Evolutionary conservation across 2,888 invertebrate genomes (phyloP), one percentile per base, ranked within the genome.

Genomic region (Dicyrtomina minuta): DNA sequence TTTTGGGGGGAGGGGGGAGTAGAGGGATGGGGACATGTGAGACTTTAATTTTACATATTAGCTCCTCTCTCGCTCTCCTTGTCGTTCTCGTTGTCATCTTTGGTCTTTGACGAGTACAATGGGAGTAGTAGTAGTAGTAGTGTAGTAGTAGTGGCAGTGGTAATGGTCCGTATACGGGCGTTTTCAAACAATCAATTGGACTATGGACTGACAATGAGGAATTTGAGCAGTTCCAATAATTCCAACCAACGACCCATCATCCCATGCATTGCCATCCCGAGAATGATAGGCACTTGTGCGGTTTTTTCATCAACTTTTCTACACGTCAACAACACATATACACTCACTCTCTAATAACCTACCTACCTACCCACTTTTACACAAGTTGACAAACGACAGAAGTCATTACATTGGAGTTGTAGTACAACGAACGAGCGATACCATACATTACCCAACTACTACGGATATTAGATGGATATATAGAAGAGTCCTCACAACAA

Each of bases 31-130:
- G 58, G 39, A 59, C 59, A 59, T 59, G 39, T 59, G 59, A 59
- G 59, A 59, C 59, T 59, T 56, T 59, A 59, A 59, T 59, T 59
- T 59, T 17, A 8, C 39, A 12, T 59, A 59, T 59, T 59, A 59
- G 59, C 17, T 41, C 20, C 41, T 15, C 59, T 59, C 22, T 13
- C 41, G 8, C 4, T 4, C 8, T 53, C 24, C 22, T 8, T 53
- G 4, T 33, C 33, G 33, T n/a, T n/a, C n/a, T n/a, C n/a, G n/a
- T n/a, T n/a, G n/a, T n/a, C n/a, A n/a, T n/a, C n/a, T n/a, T n/a
- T n/a, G n/a, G n/a, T n/a, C n/a, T n/a, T n/a, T n/a, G n/a, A n/a
- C n/a, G n/a, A n/a, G n/a, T n/a, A n/a, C n/a, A n/a, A n/a, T n/a
- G n/a, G n/a, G n/a, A n/a, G n/a, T n/a, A n/a, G n/a, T n/a, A n/a